Percentiles rank a stretch among this genome's conserved stretches.
These are phyloP conservation scores for Hippolais icterina DNA, from an alignment of 2,113 vertebrate genomes.

Conservation along the genomic window DNA sequence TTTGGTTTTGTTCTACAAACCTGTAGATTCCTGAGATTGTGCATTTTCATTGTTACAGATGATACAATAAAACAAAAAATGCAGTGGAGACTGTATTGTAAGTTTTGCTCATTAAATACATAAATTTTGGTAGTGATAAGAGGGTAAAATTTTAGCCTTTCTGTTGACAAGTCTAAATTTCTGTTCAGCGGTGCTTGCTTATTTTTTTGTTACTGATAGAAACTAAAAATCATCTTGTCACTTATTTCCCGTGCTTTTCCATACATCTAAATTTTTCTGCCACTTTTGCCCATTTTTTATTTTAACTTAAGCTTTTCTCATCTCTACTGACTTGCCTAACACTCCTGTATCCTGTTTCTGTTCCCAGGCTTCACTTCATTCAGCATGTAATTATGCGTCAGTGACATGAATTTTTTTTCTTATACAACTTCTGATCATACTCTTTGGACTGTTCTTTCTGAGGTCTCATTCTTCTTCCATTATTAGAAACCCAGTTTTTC, in stretches of 20 bases:
- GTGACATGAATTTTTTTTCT: neutral
- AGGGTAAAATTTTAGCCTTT: neutral
- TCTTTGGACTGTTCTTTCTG: neutral
- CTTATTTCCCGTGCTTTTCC: neutral
- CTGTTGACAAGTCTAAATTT: neutral
- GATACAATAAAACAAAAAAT: neutral
- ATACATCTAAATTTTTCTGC: neutral
- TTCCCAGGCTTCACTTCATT: neutral
- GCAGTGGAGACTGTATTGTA: neutral
- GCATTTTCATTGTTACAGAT: neutral
- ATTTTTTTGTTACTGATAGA: neutral
- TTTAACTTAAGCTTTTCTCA: neutral
- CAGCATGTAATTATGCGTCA: neutral
- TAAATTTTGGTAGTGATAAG: neutral
- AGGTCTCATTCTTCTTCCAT: neutral
- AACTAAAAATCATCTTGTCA: neutral
- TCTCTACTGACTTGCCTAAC: neutral
- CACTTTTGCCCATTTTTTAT: neutral
- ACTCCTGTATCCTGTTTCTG: neutral
- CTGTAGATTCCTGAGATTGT: neutral
- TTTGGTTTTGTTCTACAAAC: neutral
- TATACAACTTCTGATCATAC: neutral
- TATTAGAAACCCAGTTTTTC: neutral
- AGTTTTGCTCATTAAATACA: neutral
- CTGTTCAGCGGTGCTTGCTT: neutral